phyloP scores from a whole-genome alignment of 2,888 invertebrate species.

The Litoditis marina region DNA sequence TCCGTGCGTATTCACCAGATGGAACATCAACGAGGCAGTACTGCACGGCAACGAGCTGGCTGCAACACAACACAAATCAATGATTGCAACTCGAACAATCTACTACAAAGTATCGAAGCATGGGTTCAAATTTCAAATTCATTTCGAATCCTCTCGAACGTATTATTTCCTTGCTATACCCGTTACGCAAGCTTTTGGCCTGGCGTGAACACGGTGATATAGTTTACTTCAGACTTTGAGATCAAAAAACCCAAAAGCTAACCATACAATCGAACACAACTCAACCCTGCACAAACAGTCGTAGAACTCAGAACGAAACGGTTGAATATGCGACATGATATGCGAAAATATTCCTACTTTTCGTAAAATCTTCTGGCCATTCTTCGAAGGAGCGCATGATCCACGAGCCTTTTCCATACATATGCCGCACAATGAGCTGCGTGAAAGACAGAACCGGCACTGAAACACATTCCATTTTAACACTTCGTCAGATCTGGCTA shows the following conservation, averaged over 20 bases:
- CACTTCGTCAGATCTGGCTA: not conserved
- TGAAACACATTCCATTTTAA: too few species aligned
- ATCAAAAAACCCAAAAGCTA: too few species aligned
- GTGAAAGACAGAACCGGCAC: conserved; percentile 17
- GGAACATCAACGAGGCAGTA: not conserved
- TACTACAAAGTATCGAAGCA: too few species aligned
- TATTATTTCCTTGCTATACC: too few species aligned
- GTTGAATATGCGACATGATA: not conserved
- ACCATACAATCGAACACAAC: too few species aligned
- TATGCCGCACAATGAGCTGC: conserved; percentile 40
- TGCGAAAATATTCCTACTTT: conserved; percentile 7
- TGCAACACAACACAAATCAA: not conserved
- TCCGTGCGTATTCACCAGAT: not conserved
- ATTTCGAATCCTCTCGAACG: too few species aligned
- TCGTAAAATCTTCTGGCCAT: conserved; percentile 35
- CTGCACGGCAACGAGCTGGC: not conserved
- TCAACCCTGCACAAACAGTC: not conserved
- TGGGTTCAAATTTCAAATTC: too few species aligned
- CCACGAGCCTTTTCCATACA: conserved; percentile 36
- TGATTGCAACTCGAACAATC: not conserved
- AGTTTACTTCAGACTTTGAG: too few species aligned
- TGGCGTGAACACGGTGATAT: too few species aligned
- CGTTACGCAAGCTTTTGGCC: too few species aligned
- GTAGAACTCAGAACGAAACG: not conserved
- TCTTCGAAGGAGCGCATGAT: conserved; percentile 38